Evolutionary conservation across 1,140 invertebrate species (phyloP), one percentile per base, ranked within the genome.

Genomic region (Heliconius nattereri): DNA sequence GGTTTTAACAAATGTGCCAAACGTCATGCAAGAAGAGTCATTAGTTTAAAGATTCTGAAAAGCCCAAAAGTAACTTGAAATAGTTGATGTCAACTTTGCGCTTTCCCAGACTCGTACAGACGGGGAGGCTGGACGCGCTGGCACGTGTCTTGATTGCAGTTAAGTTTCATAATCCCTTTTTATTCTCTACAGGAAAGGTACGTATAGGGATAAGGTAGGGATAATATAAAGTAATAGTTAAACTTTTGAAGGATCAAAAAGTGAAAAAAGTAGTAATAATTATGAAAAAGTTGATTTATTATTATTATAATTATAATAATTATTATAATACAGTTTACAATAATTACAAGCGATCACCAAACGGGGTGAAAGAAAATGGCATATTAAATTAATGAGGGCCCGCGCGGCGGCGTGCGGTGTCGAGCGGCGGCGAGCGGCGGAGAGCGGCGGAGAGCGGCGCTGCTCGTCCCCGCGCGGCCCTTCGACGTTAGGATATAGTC

Each of bases 251-350:
- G 11, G 32, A 71, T 20, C 2, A 37, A 71, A 9, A 89, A 92
- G 87, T 91, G 84, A 91, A 91, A 91, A 85, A 89, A 78, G 79
- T 86, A 80, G 87, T 92, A 93, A 91, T 94, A 92, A 94, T 92
- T 92, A 94, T 94, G 92, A 94, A 94, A 94, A 94, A 94, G 92
- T 94, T 94, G 91, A 94, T 94, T 94, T 94, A 94, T 93, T 93
- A 92, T 84, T 86, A 91, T 90, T 91, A 92, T 91, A 93, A 92
- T 93, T 92, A 94, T 93, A 92, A 93, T 94, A 92, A 93, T 92
- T 92, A 92, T 94, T 94, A 94, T 94, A 94, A 93, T 94, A 93
- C 91, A 94, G 92, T 94, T 94, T 94, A 94, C 92, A 94, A 94
- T 94, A 94, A 94, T 94, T 93, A 94, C 92, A 94, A 94, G 92